Evolutionary conservation across 2,888 invertebrate genomes (phyloP).

Genomic region (Silvanus unidentatus): DNA sequence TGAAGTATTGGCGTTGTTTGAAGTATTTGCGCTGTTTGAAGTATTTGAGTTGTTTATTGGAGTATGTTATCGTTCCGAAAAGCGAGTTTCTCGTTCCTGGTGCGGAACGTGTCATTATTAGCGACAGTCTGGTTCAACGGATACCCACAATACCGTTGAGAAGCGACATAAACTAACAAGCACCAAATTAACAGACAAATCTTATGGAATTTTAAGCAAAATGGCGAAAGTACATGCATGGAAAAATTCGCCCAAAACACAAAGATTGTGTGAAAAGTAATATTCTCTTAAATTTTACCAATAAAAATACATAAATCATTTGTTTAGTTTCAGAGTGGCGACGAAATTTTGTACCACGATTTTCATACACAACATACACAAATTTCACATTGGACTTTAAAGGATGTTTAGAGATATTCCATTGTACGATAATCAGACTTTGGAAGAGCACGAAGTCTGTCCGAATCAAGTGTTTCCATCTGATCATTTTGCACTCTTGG

Average conservation of each 20-base stretch:
- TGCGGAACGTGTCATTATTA: constrained; percentile 54
- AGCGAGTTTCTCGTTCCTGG: constrained; percentile 51
- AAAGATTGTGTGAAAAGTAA: constrained; percentile 74
- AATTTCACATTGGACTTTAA: constrained; percentile 78
- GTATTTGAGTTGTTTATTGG: no score
- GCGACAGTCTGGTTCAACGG: constrained; percentile 53
- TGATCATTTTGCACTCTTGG: constrained; percentile 84
- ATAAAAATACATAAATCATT: background rate
- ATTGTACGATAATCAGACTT: constrained; percentile 69
- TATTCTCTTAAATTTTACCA: background rate
- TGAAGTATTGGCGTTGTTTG: no score
- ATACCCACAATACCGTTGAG: constrained; percentile 54
- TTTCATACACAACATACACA: constrained; percentile 61
- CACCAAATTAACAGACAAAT: constrained; percentile 50
- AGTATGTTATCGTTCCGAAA: constrained; percentile 51
- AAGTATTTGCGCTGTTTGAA: no score
- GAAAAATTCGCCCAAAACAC: constrained; percentile 56
- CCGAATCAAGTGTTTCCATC: constrained; percentile 88
- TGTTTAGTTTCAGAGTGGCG: constrained; percentile 52
- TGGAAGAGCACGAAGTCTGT: constrained; percentile 68
- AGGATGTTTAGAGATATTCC: constrained; percentile 79
- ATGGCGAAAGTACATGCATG: constrained; percentile 84
- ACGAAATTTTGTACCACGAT: constrained; percentile 32
- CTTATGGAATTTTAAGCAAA: constrained; percentile 68
- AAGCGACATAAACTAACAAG: constrained; percentile 65